Base-by-base conservation (phyloP, 2,888 invertebrate genomes). In the Salpingus planirostris region DNA sequence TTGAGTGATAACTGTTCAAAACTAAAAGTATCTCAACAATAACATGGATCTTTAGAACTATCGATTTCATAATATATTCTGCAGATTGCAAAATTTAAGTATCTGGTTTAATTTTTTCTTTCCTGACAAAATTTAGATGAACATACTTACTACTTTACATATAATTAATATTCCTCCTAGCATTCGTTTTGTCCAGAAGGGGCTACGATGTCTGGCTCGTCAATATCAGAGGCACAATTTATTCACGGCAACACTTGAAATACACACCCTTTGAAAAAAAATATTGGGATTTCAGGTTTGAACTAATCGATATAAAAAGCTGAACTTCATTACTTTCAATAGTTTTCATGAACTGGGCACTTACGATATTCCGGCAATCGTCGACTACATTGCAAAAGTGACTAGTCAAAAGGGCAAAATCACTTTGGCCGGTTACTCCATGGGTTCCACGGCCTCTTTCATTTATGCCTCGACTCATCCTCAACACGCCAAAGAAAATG, bases 401-500 rank as follows among this genome's bases (percentile, higher is more conserved):
- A 74, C 74, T 1, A 60, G 66, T 1, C 61, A 68, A 28, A 46
- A 60, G 8, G 47, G 47, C 8, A 61, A 69, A 24, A 47, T 81
- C 12, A 73, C 74, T 47, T 91, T 88, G 56, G 67, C 89, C 22
- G 92, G 91, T 0, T 89, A 91, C 62, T 91, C 89, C 0, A 89
- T 91, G 78, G 91, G 90, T 1, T 80, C 84, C 1, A 80, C 85
- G 0, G 68, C 74, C 36, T 72, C 79, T 40, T 80, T 78, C 52
- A 76, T 78, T 3, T 68, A 84, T 58, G 68, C 81, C 27, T 75
- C 78, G 2, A 70, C 74, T 11, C 67, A 73, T 45, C 75, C 78
- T 0, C 70, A 78, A 36, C 79, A 83, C 45, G 55, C 55, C 11
- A 78, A 81, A 42, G 68, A 74, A 4, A 25, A 25, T 12, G 3